Base-by-base conservation (phyloP, 2,888 invertebrate genomes). In the Ormyrus nitidulus region DNA sequence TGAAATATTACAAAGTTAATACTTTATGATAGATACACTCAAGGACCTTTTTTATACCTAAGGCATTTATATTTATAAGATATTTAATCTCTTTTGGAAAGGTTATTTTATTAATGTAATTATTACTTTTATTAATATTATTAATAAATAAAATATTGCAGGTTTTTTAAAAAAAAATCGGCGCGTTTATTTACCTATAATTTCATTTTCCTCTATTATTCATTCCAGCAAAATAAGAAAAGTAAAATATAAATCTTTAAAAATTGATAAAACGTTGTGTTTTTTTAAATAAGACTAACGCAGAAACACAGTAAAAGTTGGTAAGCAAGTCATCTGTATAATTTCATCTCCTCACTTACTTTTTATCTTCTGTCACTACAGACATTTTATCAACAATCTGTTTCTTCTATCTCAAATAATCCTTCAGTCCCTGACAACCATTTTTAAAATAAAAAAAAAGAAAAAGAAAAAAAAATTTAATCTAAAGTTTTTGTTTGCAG, bases 61-160 rank as follows among this genome's bases (percentile, higher is more conserved):
- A 44, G 66, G 62, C 34, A 34, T 34, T 34, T 4, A 3, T 4
- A 34, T 34, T 34, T 34, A 34, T 34, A 34, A 34, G 34, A 34
- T 68, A 73, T 64, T 79, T 64, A 78, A 72, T 54, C 10, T 56
- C 2, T 70, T 78, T 51, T 64, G 58, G 70, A 74, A 70, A 74
- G 73, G 69, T 79, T 72, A 70, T 59, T 70, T 69, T 53, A 77
- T 68, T 68, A 44, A 56, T 56, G 58, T 79, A 66, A 74, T 79
- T 69, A 19, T 54, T 69, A 49, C 53, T 74, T 75, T 66, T 73
- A 64, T 64, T 74, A 48, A 66, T 66, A 59, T 56, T 56, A 53
- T 59, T 61, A 74, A 75, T 77, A 61, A 78, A 78, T 71, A 59
- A 74, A 69, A 66, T 6, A 66, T 77, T 81, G 59, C 69, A 75